Conservation (phyloP, 2,888 invertebrate genomes). For the Polydrusus pterygomalis region DNA sequence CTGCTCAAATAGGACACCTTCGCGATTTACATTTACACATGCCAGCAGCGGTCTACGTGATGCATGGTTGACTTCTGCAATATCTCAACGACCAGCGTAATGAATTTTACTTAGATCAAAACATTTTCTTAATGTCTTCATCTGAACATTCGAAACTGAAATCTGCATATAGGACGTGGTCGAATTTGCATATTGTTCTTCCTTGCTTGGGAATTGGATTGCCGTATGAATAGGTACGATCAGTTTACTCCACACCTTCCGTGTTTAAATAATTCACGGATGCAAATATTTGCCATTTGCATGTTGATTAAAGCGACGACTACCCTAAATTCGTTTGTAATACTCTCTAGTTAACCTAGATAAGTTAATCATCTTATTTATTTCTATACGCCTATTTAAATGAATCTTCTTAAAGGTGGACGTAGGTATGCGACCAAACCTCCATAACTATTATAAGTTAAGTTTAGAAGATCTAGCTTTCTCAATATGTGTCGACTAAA, state of each 20-base stretch:
- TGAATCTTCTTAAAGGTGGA: conserved; percentile 2
- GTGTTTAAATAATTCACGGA: conserved; percentile 53
- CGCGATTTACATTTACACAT: conserved; percentile 59
- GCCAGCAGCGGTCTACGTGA: conserved; percentile 59
- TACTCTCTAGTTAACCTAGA: conserved; percentile 44
- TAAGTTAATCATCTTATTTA: conserved; percentile 32
- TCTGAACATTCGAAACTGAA: conserved; percentile 54
- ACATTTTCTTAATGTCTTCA: conserved; percentile 61
- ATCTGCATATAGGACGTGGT: conserved; percentile 54
- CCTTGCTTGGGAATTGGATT: conserved; percentile 51
- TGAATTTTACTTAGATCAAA: conserved; percentile 56
- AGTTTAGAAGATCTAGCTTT: too few relatives aligned
- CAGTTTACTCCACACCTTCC: conserved; percentile 49
- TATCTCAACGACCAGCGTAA: conserved; percentile 55
- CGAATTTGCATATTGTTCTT: conserved; percentile 49
- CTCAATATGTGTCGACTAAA: too few relatives aligned
- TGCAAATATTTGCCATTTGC: conserved; percentile 58
- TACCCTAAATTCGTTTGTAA: conserved; percentile 48
- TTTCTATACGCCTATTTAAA: conserved; percentile 13
- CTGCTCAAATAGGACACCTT: conserved; percentile 57
- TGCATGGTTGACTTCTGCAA: conserved; percentile 57
- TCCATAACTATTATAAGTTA: not conserved
- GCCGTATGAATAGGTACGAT: conserved; percentile 28
- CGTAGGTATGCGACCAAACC: conserved; percentile 20
- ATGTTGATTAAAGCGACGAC: conserved; percentile 41